Conservation (phyloP, 2,797 vertebrate genomes). For the Macroramphosus scolopax region DNA sequence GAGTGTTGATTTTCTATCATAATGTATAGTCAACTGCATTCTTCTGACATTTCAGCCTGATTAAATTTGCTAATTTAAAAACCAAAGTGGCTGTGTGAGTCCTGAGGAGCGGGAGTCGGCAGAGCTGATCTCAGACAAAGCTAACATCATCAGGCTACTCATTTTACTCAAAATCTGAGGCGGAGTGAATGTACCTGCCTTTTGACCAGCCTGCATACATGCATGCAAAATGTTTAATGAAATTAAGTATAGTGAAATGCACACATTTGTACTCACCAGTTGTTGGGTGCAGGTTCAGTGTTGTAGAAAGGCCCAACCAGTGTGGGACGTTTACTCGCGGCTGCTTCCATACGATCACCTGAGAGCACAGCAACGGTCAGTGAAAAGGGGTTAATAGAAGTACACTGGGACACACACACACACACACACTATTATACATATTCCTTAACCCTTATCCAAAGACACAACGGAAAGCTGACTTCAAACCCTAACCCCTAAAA, state of each 20-base stretch:
- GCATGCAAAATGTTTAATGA: no score
- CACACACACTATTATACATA: constrained; percentile 17
- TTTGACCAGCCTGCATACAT: not conserved
- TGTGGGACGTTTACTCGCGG: constrained; percentile 53
- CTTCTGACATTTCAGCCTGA: constrained; percentile 12
- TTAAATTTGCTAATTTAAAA: constrained; percentile 23
- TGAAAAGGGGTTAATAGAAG: constrained; percentile 52
- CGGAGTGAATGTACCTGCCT: not conserved
- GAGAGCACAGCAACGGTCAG: constrained; percentile 50
- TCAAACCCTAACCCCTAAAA: no score
- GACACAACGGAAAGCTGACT: no score
- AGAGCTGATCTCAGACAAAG: constrained; percentile 11
- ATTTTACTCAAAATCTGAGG: constrained; percentile 12
- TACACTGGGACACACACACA: constrained; percentile 36
- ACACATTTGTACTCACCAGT: constrained; percentile 49
- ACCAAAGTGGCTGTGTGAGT: not conserved
- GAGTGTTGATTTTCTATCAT: constrained; percentile 6
- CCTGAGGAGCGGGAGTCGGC: not conserved
- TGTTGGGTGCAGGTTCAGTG: constrained; percentile 45
- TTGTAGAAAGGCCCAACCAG: constrained; percentile 46
- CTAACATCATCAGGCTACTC: constrained; percentile 16
- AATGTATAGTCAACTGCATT: constrained; percentile 8
- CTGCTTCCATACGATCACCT: constrained; percentile 71
- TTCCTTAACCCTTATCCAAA: no score
- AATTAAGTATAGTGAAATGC: not conserved